These are phyloP conservation scores for Nomada ruficornis DNA, from an alignment of 2,888 invertebrate species.

Conservation along the genomic window DNA sequence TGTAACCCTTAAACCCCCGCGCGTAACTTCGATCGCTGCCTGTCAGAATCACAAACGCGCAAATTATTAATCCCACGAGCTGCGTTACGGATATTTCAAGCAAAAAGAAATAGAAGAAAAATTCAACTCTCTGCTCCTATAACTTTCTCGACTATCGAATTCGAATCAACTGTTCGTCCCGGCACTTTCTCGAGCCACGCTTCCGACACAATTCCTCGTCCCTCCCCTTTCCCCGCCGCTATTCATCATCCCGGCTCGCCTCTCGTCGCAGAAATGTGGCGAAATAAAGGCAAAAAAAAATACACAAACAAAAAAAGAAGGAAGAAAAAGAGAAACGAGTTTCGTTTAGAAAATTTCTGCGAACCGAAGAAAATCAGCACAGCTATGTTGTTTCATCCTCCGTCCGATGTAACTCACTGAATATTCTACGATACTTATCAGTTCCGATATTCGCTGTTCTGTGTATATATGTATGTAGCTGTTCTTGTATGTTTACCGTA, in stretches of 20 bases:
- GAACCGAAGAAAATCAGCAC: background rate
- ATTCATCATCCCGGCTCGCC: background rate
- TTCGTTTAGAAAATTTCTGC: background rate
- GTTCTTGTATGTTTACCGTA: slow-evolving; percentile 7
- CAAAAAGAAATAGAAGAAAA: too few species aligned
- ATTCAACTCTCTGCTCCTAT: background rate
- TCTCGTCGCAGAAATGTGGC: too few species aligned
- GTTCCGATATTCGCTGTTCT: too few species aligned
- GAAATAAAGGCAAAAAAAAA: background rate
- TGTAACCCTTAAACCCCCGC: too few species aligned
- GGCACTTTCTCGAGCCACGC: slow-evolving; percentile 31
- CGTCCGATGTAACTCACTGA: too few species aligned
- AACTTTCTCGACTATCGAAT: slow-evolving; percentile 50
- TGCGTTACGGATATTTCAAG: too few species aligned
- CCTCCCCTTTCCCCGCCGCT: background rate
- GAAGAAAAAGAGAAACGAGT: background rate
- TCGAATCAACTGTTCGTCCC: slow-evolving; percentile 10
- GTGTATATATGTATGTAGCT: too few species aligned
- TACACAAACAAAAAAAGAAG: background rate
- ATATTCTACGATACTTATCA: too few species aligned
- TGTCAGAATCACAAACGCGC: too few species aligned
- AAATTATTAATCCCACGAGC: too few species aligned
- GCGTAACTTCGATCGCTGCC: too few species aligned
- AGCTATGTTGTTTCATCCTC: too few species aligned
- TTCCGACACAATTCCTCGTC: background rate